Conservation (phyloP, 2,797 vertebrate species). For the Labeo calbasu region DNA sequence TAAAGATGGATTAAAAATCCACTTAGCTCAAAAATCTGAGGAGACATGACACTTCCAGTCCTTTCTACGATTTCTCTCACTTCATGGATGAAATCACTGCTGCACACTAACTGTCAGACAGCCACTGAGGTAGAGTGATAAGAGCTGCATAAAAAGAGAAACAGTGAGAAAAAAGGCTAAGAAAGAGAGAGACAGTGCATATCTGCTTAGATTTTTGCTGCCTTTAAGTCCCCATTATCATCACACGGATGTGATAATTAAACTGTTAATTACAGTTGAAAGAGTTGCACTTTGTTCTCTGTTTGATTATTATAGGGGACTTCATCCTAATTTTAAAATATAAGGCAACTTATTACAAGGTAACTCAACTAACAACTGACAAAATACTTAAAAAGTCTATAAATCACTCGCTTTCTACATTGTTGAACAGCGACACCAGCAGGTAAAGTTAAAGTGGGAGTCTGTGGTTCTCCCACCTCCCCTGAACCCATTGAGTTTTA, state of each 20-base stretch:
- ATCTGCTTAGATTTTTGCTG: slow-evolving; percentile 1
- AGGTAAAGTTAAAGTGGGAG: too few relatives aligned
- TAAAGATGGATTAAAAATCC: background rate
- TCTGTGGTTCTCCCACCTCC: too few relatives aligned
- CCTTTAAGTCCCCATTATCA: background rate
- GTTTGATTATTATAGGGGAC: background rate
- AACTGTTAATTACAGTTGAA: background rate
- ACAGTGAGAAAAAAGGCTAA: background rate
- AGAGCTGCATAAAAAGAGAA: background rate
- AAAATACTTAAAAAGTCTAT: too few relatives aligned
- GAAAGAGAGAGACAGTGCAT: background rate
- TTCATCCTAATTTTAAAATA: background rate
- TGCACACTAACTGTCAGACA: background rate
- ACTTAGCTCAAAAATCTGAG: background rate
- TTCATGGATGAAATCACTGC: background rate
- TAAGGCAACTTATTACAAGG: too few relatives aligned
- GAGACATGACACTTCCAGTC: background rate
- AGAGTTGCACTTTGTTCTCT: background rate
- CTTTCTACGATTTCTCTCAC: background rate
- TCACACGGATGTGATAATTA: background rate
- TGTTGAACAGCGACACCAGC: too few relatives aligned
- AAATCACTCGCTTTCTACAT: too few relatives aligned
- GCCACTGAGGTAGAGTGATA: background rate
- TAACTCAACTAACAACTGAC: too few relatives aligned
- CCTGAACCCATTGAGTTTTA: too few relatives aligned